A percentile compares a stretch with the other conserved stretches of the same genome.
Evolutionary conservation across 1,140 invertebrate species (phyloP).

Genomic region (Temnothorax curvispinosus): DNA sequence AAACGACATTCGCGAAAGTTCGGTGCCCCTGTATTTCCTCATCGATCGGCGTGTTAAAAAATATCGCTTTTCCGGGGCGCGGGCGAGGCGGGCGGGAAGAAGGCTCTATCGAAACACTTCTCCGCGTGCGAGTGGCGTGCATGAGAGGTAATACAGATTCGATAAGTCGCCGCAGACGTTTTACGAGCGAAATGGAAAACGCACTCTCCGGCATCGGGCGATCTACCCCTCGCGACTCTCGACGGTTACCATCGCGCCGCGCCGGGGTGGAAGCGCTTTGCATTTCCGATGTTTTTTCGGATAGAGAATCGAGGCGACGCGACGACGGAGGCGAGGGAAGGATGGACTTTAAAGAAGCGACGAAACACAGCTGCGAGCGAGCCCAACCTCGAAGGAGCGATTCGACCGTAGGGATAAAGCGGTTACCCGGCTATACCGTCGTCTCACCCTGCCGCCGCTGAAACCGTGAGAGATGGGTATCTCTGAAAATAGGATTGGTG

Average conservation of each 20-base stretch:
- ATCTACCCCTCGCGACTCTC: slow-evolving; percentile 24
- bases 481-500: slow-evolving; percentile 82
- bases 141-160: slow-evolving; percentile 46
- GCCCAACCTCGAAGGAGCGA: slow-evolving; percentile 68
- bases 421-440: slow-evolving; percentile 69
- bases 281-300: slow-evolving; percentile 59
- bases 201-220: neutral
- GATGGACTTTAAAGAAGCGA: slow-evolving; percentile 70
- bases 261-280: neutral
- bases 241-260: too few species aligned
- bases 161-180: slow-evolving; percentile 37
- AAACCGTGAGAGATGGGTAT: slow-evolving; percentile 77
- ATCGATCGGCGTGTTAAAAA: slow-evolving; percentile 39
- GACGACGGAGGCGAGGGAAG: slow-evolving; percentile 8
- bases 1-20: neutral
- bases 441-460: slow-evolving; percentile 47
- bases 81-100: too few species aligned
- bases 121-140: slow-evolving; percentile 13
- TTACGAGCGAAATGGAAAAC: slow-evolving; percentile 33
- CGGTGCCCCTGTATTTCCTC: neutral
- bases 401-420: slow-evolving; percentile 74
- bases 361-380: slow-evolving; percentile 78
- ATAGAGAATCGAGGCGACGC: neutral
- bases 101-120: slow-evolving; percentile 25
- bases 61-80: neutral